Evolutionary conservation across 2,888 invertebrate genomes (phyloP).

Genomic region (Scaptomyza polygonia): DNA sequence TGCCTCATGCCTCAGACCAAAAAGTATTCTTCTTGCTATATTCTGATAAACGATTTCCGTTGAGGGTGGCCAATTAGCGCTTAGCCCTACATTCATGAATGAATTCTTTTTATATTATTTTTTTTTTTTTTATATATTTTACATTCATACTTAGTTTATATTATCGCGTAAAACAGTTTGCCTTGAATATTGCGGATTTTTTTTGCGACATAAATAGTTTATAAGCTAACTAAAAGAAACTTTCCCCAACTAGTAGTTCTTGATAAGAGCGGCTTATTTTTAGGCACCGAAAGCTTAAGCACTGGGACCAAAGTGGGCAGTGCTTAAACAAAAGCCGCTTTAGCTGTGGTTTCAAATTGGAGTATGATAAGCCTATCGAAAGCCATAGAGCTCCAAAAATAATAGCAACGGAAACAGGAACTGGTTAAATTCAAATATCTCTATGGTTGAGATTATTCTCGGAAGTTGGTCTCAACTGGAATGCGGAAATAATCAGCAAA

Average conservation of each 20-base stretch:
- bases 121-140: background rate
- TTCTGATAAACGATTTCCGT: constrained; percentile 72
- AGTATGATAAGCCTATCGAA: constrained; percentile 19
- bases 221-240: constrained; percentile 52
- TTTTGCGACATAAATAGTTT: constrained; percentile 28
- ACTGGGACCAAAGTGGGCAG: constrained; percentile 24
- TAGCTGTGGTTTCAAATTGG: constrained; percentile 1
- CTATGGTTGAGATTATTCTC: constrained; percentile 19
- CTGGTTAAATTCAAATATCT: constrained; percentile 17
- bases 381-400: constrained; percentile 32
- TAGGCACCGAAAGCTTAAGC: constrained; percentile 31
- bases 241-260: constrained; percentile 49
- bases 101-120: constrained; percentile 49
- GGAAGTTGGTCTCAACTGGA: constrained; percentile 42
- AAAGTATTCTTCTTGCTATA: constrained; percentile 45
- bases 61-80: constrained; percentile 62
- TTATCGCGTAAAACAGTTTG: constrained; percentile 46
- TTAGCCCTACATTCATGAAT: constrained; percentile 62
- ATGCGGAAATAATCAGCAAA: constrained; percentile 49
- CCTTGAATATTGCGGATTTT: constrained; percentile 59
- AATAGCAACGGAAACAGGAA: constrained; percentile 36
- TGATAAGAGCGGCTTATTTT: constrained; percentile 52
- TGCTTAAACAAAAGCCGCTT: constrained; percentile 12
- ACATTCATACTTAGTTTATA: constrained; percentile 22
- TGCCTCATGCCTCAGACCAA: constrained; percentile 27